Conservation (phyloP, 2,797 vertebrate genomes). For the Acanthiza pusilla region DNA sequence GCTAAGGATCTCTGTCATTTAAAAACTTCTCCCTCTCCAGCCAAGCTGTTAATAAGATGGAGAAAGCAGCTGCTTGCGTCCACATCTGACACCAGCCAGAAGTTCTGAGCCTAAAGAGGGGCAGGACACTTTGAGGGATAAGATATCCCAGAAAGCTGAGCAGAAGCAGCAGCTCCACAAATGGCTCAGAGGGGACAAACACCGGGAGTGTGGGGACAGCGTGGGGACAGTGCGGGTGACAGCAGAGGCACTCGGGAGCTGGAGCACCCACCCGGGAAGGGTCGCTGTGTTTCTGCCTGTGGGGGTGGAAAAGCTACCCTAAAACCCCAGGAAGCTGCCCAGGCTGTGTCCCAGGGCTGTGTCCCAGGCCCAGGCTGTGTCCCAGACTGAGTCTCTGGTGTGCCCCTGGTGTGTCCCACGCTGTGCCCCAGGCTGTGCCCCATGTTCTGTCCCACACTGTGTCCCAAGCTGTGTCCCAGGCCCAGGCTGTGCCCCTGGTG, state of each 20-base stretch:
- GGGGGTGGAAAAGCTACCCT: fast-evolving
- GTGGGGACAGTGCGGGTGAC: fast-evolving
- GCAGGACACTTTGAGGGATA: background rate
- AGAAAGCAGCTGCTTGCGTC: slow-evolving; percentile 64
- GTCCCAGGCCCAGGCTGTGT: background rate
- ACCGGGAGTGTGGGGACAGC: fast-evolving
- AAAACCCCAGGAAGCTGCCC: background rate
- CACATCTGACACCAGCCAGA: slow-evolving; percentile 54
- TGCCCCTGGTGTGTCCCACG: no score
- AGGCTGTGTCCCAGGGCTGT: background rate
- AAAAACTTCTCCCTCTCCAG: slow-evolving; percentile 66
- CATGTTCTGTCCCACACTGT: no score
- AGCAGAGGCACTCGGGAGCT: fast-evolving
- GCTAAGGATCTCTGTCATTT: slow-evolving; percentile 77
- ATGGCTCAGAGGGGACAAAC: background rate
- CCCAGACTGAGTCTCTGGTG: no score
- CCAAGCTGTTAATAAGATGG: slow-evolving; percentile 59
- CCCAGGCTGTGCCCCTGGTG: no score
- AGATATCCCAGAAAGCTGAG: background rate
- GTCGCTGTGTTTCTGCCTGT: background rate
- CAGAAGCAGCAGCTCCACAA: fast-evolving
- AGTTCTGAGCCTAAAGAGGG: background rate
- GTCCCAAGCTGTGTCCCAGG: no score
- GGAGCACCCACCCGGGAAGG: background rate
- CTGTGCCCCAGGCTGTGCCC: no score